These are phyloP conservation scores for Microcebus murinus DNA, from an alignment of 2,113 vertebrate species.

Conservation along the genomic window DNA sequence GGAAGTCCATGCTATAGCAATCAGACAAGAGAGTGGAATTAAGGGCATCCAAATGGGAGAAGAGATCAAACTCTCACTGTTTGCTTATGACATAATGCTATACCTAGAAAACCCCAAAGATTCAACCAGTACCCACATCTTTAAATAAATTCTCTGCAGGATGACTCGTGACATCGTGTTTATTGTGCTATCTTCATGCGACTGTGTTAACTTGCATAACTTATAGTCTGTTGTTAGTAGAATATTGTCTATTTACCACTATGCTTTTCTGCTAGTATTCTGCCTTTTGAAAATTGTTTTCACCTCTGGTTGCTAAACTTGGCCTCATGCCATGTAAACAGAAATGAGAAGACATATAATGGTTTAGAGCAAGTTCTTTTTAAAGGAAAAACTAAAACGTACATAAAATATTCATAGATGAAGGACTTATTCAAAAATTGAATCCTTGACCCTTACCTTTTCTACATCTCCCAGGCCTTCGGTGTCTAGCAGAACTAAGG, in stretches of 20 bases:
- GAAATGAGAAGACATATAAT: neutral
- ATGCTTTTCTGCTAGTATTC: neutral
- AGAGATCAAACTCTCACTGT: no score
- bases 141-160: neutral
- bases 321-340: neutral
- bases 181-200: neutral
- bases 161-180: neutral
- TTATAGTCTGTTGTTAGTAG: neutral
- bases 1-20: no score
- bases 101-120: no score
- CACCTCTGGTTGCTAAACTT: neutral
- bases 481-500: slow-evolving; percentile 80
- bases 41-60: no score
- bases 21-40: no score
- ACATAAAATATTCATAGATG: neutral
- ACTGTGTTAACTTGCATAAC: neutral
- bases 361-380: neutral
- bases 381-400: neutral
- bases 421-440: neutral
- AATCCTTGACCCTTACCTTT: slow-evolving; percentile 64
- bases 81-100: no score
- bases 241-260: neutral
- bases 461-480: slow-evolving; percentile 80
- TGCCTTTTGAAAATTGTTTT: neutral
- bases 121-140: neutral